Conservation (phyloP, 2,888 invertebrate species). For the Lycophotia porphyrea region DNA sequence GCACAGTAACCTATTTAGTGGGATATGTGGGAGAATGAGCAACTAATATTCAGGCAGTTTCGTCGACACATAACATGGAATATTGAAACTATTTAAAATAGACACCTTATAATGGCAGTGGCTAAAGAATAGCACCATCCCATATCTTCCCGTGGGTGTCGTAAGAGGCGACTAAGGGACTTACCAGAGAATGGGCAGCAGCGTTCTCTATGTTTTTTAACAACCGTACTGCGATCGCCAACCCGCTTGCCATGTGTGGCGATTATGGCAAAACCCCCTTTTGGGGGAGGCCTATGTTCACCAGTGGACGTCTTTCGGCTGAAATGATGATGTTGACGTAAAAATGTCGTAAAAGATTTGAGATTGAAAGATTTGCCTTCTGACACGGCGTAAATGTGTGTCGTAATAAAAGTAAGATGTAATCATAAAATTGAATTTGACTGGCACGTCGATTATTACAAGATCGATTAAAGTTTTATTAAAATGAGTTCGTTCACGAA, state of each 20-base stretch:
- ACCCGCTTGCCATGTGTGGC: too few relatives aligned
- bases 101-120: background rate
- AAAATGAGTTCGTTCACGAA: conserved; percentile 33
- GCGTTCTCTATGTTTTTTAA: too few relatives aligned
- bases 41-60: conserved; percentile 33
- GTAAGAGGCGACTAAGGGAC: too few relatives aligned
- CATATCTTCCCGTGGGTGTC: too few relatives aligned
- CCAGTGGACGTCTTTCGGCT: too few relatives aligned
- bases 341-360: background rate
- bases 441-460: conserved; percentile 27
- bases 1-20: conserved; percentile 48
- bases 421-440: conserved; percentile 31
- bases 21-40: conserved; percentile 24
- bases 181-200: too few relatives aligned
- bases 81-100: background rate
- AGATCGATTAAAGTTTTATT: conserved; percentile 30
- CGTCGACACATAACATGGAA: background rate
- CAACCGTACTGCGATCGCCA: too few relatives aligned
- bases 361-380: too few relatives aligned
- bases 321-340: too few relatives aligned
- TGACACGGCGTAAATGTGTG: background rate
- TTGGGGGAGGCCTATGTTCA: too few relatives aligned
- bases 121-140: too few relatives aligned
- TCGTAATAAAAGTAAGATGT: conserved; percentile 18
- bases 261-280: too few relatives aligned